Percentiles rank a stretch among this genome's conserved stretches.
Evolutionary conservation across 2,797 vertebrate genomes (phyloP).

Genomic region (Halcyon smyrnensis): DNA sequence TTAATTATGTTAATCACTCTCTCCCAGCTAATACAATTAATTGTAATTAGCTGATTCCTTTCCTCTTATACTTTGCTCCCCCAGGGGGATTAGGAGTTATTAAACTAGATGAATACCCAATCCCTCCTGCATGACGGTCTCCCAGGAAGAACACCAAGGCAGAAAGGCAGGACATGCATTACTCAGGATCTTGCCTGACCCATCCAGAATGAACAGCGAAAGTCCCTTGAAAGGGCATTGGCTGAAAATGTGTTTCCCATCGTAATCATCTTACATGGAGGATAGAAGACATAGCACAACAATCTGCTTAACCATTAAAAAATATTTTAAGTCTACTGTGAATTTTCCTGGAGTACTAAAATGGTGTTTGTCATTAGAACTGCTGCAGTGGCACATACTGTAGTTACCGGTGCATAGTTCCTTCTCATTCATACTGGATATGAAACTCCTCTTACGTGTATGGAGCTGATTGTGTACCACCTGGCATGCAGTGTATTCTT

Average conservation of each 20-base stretch:
- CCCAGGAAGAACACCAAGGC: neutral
- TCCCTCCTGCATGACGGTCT: neutral
- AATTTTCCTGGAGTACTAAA: neutral
- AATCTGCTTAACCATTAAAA: neutral
- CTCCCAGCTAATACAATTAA: slow-evolving; percentile 47
- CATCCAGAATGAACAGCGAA: neutral
- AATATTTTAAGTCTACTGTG: neutral
- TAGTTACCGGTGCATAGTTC: neutral
- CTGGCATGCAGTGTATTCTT: neutral
- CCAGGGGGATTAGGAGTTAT: slow-evolving; percentile 26
- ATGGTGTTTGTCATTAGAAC: neutral
- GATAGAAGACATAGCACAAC: neutral
- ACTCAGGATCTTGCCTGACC: neutral
- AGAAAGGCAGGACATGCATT: neutral
- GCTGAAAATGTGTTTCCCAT: neutral
- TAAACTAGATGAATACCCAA: slow-evolving; percentile 23
- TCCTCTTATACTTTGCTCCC: slow-evolving; percentile 10
- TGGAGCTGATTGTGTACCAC: neutral
- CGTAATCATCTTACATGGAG: neutral
- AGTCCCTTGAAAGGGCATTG: neutral
- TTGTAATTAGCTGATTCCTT: slow-evolving; percentile 55
- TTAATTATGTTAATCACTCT: slow-evolving; percentile 53
- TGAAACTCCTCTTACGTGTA: neutral
- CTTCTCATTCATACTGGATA: neutral
- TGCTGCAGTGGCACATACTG: neutral